These are phyloP conservation scores for Aptenodytes forsteri DNA, from an alignment of 2,113 vertebrate genomes.

Conservation along the genomic window DNA sequence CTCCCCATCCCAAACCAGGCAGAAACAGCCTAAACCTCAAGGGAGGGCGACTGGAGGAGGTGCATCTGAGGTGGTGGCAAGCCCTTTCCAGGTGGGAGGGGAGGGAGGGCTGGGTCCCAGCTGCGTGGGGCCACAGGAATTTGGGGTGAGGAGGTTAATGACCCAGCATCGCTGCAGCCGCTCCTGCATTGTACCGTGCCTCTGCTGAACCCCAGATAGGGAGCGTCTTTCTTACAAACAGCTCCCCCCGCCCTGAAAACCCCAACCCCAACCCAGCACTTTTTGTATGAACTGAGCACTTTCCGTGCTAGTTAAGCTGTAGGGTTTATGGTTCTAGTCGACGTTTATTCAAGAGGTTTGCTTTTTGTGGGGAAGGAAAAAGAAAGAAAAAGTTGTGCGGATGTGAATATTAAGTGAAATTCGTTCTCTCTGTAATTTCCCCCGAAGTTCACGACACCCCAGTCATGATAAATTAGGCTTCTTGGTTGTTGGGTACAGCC, in stretches of 20 bases:
- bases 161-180: neutral
- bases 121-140: neutral
- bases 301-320: neutral
- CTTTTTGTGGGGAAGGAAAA: neutral
- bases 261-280: neutral
- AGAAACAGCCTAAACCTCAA: neutral
- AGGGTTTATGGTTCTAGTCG: neutral
- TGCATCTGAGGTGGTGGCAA: neutral
- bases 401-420: neutral
- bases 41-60: neutral
- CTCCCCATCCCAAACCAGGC: neutral
- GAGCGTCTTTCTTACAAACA: neutral
- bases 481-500: neutral
- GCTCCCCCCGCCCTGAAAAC: neutral
- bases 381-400: neutral
- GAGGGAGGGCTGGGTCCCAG: neutral
- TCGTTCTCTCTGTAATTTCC: neutral
- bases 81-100: neutral
- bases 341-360: neutral
- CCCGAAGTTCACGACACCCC: neutral
- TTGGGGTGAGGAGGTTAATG: slow-evolving; percentile 59
- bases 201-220: neutral
- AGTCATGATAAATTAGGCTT: neutral
- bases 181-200: neutral
- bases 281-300: neutral